Evolutionary conservation across 2,888 invertebrate genomes (phyloP).

Genomic region (Abscondita cerata): DNA sequence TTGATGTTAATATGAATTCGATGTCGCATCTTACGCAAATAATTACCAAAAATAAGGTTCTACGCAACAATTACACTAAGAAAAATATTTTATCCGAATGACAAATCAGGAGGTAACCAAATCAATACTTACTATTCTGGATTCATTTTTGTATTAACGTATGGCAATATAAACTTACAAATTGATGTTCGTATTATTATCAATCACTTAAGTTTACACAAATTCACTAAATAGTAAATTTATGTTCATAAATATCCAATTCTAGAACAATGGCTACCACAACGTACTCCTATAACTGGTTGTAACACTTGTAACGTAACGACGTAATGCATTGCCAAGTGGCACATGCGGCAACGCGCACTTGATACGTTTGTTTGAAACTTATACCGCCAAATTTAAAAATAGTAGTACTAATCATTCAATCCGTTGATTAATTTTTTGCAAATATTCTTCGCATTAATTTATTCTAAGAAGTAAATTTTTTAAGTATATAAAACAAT

Average conservation of each 20-base stretch:
- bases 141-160: slow-evolving; percentile 65
- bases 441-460: too few species aligned
- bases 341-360: slow-evolving; percentile 46
- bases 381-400: neutral
- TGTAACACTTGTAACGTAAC: slow-evolving; percentile 43
- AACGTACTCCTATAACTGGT: slow-evolving; percentile 46
- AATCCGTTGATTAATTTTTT: too few species aligned
- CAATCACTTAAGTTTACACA: slow-evolving; percentile 23
- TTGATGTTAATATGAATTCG: too few species aligned
- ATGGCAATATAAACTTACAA: slow-evolving; percentile 18
- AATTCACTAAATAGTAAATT: slow-evolving; percentile 41
- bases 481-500: too few species aligned
- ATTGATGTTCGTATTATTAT: slow-evolving; percentile 20
- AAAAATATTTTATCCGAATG: slow-evolving; percentile 49
- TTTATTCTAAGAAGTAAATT: too few species aligned
- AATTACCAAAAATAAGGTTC: slow-evolving; percentile 5
- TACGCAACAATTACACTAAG: slow-evolving; percentile 48
- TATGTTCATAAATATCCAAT: slow-evolving; percentile 54
- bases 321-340: slow-evolving; percentile 48
- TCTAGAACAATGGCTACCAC: slow-evolving; percentile 56
- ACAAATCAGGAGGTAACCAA: slow-evolving; percentile 50
- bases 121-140: slow-evolving; percentile 81
- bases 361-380: slow-evolving; percentile 8
- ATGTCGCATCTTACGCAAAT: too few species aligned
- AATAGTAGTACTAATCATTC: too few species aligned